These are phyloP conservation scores for Nephrotoma guestfalica DNA, from an alignment of 2,888 invertebrate species.

Conservation along the genomic window DNA sequence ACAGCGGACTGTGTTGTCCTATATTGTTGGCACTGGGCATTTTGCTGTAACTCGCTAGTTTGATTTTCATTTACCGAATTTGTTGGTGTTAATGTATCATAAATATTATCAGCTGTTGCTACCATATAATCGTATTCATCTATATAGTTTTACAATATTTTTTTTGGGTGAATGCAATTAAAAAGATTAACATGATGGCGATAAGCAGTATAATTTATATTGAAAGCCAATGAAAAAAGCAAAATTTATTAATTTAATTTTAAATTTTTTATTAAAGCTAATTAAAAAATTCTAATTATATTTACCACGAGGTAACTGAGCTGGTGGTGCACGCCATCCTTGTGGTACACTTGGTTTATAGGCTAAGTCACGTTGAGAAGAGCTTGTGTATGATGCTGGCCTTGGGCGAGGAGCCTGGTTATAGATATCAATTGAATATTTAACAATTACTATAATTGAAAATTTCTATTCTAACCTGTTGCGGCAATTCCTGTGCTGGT, in stretches of 20 bases:
- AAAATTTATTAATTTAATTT: not conserved
- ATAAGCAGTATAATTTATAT: not conserved
- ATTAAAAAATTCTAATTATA: slow-evolving; percentile 4
- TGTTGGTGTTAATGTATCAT: not conserved
- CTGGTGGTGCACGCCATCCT: slow-evolving; percentile 29
- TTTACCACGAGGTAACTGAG: slow-evolving; percentile 27
- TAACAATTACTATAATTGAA: not conserved
- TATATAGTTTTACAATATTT: not conserved
- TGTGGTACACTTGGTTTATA: slow-evolving; percentile 31
- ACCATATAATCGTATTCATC: not conserved
- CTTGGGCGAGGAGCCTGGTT: not conserved
- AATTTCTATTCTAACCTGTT: not conserved
- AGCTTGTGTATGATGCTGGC: not conserved
- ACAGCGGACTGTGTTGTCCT: not conserved
- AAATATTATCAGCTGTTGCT: not conserved
- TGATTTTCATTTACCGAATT: not conserved
- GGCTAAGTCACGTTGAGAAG: slow-evolving; percentile 22
- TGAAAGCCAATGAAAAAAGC: not conserved
- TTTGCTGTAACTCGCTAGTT: not conserved
- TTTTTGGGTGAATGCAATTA: not conserved
- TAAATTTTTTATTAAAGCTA: not conserved
- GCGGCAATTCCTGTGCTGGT: not conserved
- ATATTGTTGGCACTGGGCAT: not conserved
- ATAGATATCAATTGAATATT: not conserved
- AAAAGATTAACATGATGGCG: not conserved